A percentile compares a stretch with the other conserved stretches of the same genome.
These are phyloP conservation scores for Edolisoma coerulescens DNA, from an alignment of 2,113 vertebrate species.

Conservation along the genomic window DNA sequence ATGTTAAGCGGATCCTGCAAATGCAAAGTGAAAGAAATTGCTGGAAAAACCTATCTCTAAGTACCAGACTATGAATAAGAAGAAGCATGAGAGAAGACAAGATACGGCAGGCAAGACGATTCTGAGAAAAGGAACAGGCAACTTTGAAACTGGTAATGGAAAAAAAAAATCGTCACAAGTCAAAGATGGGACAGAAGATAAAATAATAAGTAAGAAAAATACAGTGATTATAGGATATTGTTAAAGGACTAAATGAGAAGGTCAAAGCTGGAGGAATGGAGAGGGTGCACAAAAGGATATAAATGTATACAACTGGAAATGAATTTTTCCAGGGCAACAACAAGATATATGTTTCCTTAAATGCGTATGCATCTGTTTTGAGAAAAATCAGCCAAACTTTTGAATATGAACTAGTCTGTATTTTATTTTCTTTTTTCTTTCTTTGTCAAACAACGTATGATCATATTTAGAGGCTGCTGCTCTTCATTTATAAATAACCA, in stretches of 20 bases:
- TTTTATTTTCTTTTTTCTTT: background rate
- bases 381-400: background rate
- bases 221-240: background rate
- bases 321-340: background rate
- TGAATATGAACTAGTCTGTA: background rate
- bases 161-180: background rate
- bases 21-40: background rate
- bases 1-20: background rate
- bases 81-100: background rate
- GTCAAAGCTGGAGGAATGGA: background rate
- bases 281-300: background rate
- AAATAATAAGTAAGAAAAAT: background rate
- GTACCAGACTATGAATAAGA: background rate
- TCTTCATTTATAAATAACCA: background rate
- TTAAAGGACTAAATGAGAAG: background rate
- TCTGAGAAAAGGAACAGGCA: background rate
- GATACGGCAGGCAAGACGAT: background rate
- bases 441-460: background rate
- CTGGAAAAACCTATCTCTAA: background rate
- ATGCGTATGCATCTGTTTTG: background rate
- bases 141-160: background rate
- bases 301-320: background rate
- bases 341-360: background rate
- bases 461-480: background rate
- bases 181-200: background rate